Conservation (phyloP, 2,797 vertebrate species). For the Pseudochirops cupreus region DNA sequence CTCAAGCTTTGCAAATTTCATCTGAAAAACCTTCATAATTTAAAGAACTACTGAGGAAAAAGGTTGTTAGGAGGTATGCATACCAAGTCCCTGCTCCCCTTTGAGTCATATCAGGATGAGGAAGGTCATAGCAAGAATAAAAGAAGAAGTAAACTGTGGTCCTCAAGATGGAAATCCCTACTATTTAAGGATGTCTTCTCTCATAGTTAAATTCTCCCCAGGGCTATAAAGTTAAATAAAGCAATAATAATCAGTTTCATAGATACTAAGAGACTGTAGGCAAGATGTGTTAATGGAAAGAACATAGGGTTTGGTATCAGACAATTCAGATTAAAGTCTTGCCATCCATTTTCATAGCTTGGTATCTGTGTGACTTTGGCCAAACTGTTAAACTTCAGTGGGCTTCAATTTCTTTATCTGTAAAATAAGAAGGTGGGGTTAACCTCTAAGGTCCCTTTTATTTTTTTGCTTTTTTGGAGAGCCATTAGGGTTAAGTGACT, state of each 20-base stretch:
- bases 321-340: background rate
- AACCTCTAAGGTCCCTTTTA: background rate
- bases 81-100: background rate
- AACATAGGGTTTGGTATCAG: conserved; percentile 14
- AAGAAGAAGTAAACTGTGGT: background rate
- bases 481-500: too few species aligned
- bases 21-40: conserved; percentile 31
- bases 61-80: background rate
- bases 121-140: conserved; percentile 22
- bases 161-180: conserved; percentile 6
- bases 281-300: conserved; percentile 14
- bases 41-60: conserved; percentile 34
- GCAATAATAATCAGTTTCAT: conserved; percentile 40
- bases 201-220: conserved; percentile 20
- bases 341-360: background rate
- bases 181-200: conserved; percentile 30
- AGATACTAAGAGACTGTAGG: conserved; percentile 14
- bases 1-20: conserved; percentile 14
- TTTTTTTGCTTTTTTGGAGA: too few species aligned
- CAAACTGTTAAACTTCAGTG: conserved; percentile 42
- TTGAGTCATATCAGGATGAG: background rate
- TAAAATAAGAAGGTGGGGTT: conserved; percentile 13
- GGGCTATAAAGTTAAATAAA: conserved; percentile 26
- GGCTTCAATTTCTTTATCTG: background rate
- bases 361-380: background rate